Base-by-base conservation (phyloP, 2,888 invertebrate species). In the Chalcosyrphus nemorum region DNA sequence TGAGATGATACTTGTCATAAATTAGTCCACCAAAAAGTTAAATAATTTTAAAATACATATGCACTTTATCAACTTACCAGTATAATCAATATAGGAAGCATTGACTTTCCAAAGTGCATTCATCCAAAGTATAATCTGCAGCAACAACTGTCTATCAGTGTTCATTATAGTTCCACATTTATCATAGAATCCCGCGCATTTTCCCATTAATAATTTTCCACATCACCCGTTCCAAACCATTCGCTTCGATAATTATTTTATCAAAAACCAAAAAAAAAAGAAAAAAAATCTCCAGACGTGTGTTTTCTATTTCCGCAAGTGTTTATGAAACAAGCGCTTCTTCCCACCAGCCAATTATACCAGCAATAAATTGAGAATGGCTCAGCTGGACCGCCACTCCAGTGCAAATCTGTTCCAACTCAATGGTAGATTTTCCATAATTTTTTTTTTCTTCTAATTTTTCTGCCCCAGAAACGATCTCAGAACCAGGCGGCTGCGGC, bases 91-190 rank as follows among this genome's bases (percentile, higher is more conserved):
- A 9, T 80, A 84, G 15, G 75, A 78, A 45, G 47, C 47, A 13
- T 47, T 70, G 15, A 43, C 43, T 17, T 41, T 45, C 59, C 59
- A 74, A 68, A 59, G 35, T 38, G 65, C 63, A 66, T 70, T 57
- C 0, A 80, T 70, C 84, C 56, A 84, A 45, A 75, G 45, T 19
- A 66, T 52, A 27, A 75, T 9, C 9, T 52, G 63, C 50, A 84
- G 43, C 45, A 84, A 32, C 19, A 80, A 71, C 19, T 38, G 70
- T 68, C 75, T 38, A 45, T 80, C 84, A 84, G 70, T 70, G 54
- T 75, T 65, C 84, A 84, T 84, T 84, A 78, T 84, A 70, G 59
- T 74, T 77, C 29, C 27, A 72, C 66, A 82, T 72, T 61, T 72
- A 72, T 72, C 38, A 47, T 24, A 50, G 47, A 66, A 57, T 43